Evolutionary conservation across 2,113 vertebrate species (phyloP), one percentile per base, ranked within the genome.

Genomic region (Thunnus thynnus): DNA sequence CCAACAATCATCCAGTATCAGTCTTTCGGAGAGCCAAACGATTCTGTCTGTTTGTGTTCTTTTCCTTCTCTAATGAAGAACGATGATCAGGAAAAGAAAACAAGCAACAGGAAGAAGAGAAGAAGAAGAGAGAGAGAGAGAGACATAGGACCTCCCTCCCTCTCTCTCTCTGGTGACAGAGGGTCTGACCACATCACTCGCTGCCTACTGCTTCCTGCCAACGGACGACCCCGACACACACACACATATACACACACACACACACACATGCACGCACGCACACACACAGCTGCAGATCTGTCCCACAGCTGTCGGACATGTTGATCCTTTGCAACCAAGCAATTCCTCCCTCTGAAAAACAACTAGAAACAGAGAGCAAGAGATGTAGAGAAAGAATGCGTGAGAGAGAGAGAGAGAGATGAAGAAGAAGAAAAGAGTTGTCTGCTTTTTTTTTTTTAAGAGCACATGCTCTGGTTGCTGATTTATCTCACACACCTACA

Each of bases 121-220:
- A 62, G 80, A 60, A 87, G 74, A 80, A 61, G 46, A 66, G 52
- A 82, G 54, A 58, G 62, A 66, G 75, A 64, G 58, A 66, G 50
- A 73, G 11, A 79, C 20, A 86, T 11, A 16, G 50, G 63, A 58
- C 69, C 93, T 69, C 94, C 91, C 82, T 72, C 66, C 57, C 70
- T 71, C 72, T 79, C 87, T 72, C 92, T 94, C 91, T 91, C 92
- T 96, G 97, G 95, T 96, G 96, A 96, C 95, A 95, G 94, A 96
- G 86, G 94, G 93, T 93, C 91, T 96, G 95, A 97, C 97, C 97
- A 97, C 97, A 98, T 98, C 96, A 98, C 96, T 95, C 92, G 94
- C 93, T 95, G 94, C 94, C 93, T 94, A 95, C 93, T 95, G 88
- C 94, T 95, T 95, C 95, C 95, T 95, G 93, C 93, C 93, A 96